Percentiles rank a stretch among this genome's conserved stretches.
Conservation (phyloP, 2,888 invertebrate genomes). For the Bombylius major region DNA sequence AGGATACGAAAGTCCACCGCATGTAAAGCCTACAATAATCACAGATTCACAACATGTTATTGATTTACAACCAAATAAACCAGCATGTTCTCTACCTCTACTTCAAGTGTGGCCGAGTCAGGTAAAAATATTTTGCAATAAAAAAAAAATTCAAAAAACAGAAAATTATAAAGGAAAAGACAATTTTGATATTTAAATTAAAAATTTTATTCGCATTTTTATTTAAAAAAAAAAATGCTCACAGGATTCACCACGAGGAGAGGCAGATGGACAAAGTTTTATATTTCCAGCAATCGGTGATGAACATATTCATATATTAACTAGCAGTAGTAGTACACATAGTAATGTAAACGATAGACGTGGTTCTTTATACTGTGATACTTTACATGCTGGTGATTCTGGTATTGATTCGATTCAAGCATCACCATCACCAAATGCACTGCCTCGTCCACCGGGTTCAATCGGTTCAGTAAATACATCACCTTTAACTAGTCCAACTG, state of each 20-base stretch:
- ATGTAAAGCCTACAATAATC: too few species aligned
- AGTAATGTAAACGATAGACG: constrained; percentile 18
- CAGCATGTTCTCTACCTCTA: constrained; percentile 44
- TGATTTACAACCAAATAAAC: constrained; percentile 22
- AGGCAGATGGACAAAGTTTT: constrained; percentile 55
- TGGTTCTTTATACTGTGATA: constrained; percentile 34
- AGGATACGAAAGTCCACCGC: constrained; percentile 40
- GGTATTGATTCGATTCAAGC: constrained; percentile 64
- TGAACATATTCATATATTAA: constrained; percentile 16
- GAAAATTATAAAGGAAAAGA: too few species aligned
- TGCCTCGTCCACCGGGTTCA: constrained; percentile 26
- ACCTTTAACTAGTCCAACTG: constrained; percentile 21
- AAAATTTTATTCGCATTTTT: too few species aligned
- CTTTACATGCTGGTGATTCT: constrained; percentile 47
- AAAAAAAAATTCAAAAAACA: background rate
- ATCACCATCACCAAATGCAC: constrained; percentile 41
- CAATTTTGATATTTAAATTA: background rate
- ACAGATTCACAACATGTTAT: constrained; percentile 11
- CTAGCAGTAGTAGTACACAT: background rate
- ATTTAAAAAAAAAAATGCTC: too few species aligned
- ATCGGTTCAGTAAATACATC: constrained; percentile 32
- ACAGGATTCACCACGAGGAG: constrained; percentile 52
- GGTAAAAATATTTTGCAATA: constrained; percentile 18
- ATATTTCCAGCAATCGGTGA: constrained; percentile 45
- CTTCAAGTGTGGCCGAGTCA: constrained; percentile 58